Evolutionary conservation across 2,113 vertebrate species (phyloP).

Genomic region (Glareola pratincola): DNA sequence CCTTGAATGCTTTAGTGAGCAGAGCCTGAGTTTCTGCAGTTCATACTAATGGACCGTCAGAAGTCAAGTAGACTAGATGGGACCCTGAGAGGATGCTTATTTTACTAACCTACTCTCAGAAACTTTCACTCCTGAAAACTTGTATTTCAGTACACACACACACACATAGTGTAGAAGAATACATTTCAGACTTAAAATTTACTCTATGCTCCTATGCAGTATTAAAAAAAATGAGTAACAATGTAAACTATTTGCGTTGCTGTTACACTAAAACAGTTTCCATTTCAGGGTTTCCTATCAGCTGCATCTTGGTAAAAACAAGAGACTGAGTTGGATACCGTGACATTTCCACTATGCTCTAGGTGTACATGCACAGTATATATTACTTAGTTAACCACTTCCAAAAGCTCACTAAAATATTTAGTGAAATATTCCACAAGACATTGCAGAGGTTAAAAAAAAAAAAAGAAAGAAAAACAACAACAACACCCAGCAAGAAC

Average conservation of each 20-base stretch:
- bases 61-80: neutral
- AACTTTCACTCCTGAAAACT: neutral
- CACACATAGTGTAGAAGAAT: neutral
- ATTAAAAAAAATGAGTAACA: neutral
- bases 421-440: neutral
- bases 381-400: neutral
- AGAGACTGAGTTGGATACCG: neutral
- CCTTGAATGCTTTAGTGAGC: neutral
- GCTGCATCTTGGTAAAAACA: neutral
- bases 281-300: neutral
- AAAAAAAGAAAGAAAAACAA: neutral
- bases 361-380: fast-evolving
- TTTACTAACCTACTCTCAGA: neutral
- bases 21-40: neutral
- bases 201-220: fast-evolving
- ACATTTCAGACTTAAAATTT: neutral
- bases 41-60: neutral
- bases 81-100: neutral
- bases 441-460: neutral
- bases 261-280: neutral
- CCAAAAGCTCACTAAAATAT: neutral
- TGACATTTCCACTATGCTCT: neutral
- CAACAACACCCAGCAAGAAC: neutral
- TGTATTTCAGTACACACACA: neutral
- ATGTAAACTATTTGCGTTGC: neutral